Evolutionary conservation across 2,888 invertebrate species (phyloP).

Genomic region (Stenurella melanura): DNA sequence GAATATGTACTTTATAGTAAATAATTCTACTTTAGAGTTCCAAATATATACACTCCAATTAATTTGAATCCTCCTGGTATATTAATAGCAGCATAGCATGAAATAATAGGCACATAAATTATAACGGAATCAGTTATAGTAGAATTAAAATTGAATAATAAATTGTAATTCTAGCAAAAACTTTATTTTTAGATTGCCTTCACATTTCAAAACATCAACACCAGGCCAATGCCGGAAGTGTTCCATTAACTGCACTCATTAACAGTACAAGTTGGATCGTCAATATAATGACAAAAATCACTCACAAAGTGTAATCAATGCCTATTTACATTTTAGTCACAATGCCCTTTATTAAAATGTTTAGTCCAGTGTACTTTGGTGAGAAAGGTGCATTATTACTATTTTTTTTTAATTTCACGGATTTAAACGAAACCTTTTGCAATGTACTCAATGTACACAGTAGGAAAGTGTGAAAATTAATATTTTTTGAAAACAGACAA

Average conservation of each 20-base stretch:
- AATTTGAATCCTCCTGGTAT: background rate
- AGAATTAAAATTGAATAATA: conserved; percentile 14
- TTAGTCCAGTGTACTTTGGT: too few relatives aligned
- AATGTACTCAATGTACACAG: too few relatives aligned
- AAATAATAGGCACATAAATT: conserved; percentile 4
- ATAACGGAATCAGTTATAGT: conserved; percentile 1
- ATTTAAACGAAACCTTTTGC: too few relatives aligned
- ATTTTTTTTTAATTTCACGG: too few relatives aligned
- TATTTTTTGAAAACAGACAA: too few relatives aligned
- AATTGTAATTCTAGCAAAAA: conserved; percentile 11
- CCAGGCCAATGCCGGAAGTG: background rate
- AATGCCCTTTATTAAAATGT: background rate
- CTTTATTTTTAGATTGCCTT: conserved; percentile 21
- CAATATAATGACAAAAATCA: background rate
- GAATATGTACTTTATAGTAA: too few relatives aligned
- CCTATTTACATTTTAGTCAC: conserved; percentile 5
- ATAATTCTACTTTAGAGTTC: background rate
- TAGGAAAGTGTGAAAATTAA: too few relatives aligned
- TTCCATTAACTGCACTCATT: conserved; percentile 9
- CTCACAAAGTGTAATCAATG: background rate
- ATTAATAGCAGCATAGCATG: background rate
- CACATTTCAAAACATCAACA: conserved; percentile 22
- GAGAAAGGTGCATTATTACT: too few relatives aligned
- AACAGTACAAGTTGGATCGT: conserved; percentile 11
- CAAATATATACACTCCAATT: background rate